Percentiles rank a stretch among this genome's conserved stretches.
Evolutionary conservation across 1,140 invertebrate genomes (phyloP).

Genomic region (Ooceraea biroi): DNA sequence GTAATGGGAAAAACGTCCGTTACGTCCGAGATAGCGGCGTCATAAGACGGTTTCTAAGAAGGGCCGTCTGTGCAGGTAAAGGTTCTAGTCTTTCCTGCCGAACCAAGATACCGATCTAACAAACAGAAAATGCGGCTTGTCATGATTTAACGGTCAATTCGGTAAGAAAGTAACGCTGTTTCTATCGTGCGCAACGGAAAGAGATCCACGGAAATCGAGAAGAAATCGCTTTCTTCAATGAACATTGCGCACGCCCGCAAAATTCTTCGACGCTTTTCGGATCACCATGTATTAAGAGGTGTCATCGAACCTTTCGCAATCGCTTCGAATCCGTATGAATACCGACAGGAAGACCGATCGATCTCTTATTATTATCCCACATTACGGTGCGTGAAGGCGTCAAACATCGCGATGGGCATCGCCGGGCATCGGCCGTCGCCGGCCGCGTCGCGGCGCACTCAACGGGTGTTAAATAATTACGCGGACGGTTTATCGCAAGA

Average conservation of each 20-base stretch:
- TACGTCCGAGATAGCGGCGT: constrained; percentile 15
- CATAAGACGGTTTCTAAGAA: constrained; percentile 35
- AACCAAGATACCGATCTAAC: constrained; percentile 26
- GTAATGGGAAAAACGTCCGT: background rate
- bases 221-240: background rate
- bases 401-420: background rate
- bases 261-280: constrained; percentile 22
- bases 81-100: background rate
- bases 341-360: constrained; percentile 35
- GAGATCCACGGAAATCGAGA: too few species aligned
- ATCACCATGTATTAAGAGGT: background rate
- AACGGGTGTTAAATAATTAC: constrained; percentile 62
- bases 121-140: constrained; percentile 27
- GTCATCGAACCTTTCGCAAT: constrained; percentile 20
- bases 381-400: background rate
- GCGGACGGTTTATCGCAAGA: constrained; percentile 23
- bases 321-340: constrained; percentile 28
- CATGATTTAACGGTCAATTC: background rate
- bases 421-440: background rate
- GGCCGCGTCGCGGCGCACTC: background rate
- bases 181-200: background rate
- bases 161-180: background rate
- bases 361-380: constrained; percentile 20
- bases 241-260: background rate
- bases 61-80: constrained; percentile 32